Percentiles rank a stretch among this genome's conserved stretches.
phyloP scores from a whole-genome alignment of 2,797 vertebrate genomes.

The Eulemur rubriventer region DNA sequence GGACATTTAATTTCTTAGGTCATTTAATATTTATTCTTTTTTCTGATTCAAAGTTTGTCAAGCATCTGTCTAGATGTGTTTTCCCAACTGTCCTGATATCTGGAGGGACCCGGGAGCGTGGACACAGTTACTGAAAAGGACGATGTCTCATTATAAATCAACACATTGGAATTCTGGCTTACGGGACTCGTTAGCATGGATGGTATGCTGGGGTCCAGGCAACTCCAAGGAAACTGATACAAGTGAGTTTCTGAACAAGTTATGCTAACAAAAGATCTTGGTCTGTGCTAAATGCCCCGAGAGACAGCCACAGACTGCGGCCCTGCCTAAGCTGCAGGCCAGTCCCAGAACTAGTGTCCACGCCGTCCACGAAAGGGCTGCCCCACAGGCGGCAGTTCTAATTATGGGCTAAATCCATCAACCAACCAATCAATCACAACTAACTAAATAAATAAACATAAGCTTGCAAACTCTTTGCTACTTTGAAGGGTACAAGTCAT shows the following conservation, averaged over 20 bases:
- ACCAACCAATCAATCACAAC: neutral
- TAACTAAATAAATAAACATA: neutral
- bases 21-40: neutral
- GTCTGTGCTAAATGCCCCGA: neutral
- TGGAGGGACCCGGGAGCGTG: neutral
- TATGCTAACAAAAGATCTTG: neutral
- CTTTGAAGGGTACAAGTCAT: neutral
- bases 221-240: neutral
- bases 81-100: neutral
- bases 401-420: neutral
- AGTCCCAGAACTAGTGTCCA: neutral
- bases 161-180: neutral
- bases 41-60: neutral
- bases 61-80: neutral
- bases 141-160: too few relatives aligned
- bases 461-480: neutral
- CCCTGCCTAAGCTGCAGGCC: neutral
- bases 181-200: neutral
- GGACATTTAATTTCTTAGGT: neutral
- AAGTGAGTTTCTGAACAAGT: neutral
- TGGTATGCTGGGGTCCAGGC: neutral
- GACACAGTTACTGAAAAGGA: neutral
- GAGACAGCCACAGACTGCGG: accelerated
- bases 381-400: neutral
- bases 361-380: accelerated